Percentiles rank a stretch among this genome's conserved stretches.
phyloP scores from a whole-genome alignment of 2,113 vertebrate species.

The Octodon degus region DNA sequence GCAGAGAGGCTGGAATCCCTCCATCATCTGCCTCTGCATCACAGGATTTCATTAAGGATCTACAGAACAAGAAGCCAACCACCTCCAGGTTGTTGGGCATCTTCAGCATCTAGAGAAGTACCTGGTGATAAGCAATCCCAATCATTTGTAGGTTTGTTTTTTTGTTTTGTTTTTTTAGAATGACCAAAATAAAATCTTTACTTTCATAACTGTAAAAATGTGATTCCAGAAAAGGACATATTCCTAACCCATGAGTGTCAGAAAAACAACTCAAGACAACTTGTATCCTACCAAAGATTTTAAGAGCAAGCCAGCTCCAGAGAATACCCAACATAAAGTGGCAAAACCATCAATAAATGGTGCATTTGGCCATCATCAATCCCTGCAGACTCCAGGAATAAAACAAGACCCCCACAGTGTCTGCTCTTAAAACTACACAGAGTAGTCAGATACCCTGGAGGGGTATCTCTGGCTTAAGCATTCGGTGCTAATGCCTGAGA shows the following conservation, averaged over 20 bases:
- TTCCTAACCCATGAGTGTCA: background rate
- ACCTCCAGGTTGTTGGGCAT: background rate
- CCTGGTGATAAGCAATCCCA: background rate
- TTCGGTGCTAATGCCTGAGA: background rate
- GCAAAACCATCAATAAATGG: conserved; percentile 1
- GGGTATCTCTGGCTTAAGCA: background rate
- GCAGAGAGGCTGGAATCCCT: background rate
- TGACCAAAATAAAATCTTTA: background rate
- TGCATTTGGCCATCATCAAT: background rate
- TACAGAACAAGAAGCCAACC: background rate
- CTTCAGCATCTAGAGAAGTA: background rate
- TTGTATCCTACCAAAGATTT: background rate
- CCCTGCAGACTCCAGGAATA: background rate
- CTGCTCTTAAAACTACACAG: background rate
- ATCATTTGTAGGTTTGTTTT: background rate
- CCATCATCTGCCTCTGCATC: background rate
- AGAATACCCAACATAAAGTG: conserved; percentile 7
- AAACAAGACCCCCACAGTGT: background rate
- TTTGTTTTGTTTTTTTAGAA: background rate
- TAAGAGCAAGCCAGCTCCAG: conserved; percentile 20
- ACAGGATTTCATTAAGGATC: background rate
- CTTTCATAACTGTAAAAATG: background rate
- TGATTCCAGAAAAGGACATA: background rate
- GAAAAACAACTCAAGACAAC: background rate
- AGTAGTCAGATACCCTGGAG: background rate